Conservation (phyloP, 2,888 invertebrate species). For the Agriopis marginaria region DNA sequence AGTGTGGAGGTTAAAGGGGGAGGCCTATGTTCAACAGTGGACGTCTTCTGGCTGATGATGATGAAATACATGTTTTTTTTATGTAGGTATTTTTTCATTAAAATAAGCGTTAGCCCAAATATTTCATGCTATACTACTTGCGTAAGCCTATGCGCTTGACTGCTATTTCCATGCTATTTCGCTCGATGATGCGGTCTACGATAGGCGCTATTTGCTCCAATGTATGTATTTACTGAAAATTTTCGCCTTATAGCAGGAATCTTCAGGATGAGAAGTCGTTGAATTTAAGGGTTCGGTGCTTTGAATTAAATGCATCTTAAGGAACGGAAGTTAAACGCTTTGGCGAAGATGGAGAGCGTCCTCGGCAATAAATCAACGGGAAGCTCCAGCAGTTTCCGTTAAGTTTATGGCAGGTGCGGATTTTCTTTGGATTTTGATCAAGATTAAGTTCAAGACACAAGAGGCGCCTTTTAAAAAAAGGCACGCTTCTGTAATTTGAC, state of each 20-base stretch:
- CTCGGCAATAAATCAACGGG: constrained; percentile 1
- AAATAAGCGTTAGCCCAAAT: too few species aligned
- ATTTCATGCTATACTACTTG: too few species aligned
- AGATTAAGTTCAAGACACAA: constrained; percentile 3
- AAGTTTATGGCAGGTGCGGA: constrained; percentile 30
- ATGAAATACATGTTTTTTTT: too few species aligned
- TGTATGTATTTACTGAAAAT: constrained; percentile 1
- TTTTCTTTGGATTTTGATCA: constrained; percentile 18
- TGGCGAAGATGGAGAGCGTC: constrained; percentile 33
- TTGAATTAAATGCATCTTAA: constrained; percentile 20
- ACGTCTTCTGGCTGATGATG: too few species aligned
- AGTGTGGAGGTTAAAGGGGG: too few species aligned
- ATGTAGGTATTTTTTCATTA: too few species aligned
- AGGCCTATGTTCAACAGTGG: too few species aligned
- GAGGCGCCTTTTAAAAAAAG: too few species aligned
- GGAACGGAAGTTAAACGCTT: constrained; percentile 12
- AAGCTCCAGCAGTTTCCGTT: neutral
- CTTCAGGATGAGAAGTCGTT: neutral
- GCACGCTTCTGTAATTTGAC: too few species aligned
- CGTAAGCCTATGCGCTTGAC: too few species aligned
- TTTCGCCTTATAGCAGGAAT: neutral
- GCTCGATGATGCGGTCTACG: too few species aligned
- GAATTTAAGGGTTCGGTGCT: constrained; percentile 5
- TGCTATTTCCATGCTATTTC: too few species aligned
- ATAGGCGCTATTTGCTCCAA: neutral